phyloP scores from a whole-genome alignment of 2,888 invertebrate species.

The Tenthredo mesomela region DNA sequence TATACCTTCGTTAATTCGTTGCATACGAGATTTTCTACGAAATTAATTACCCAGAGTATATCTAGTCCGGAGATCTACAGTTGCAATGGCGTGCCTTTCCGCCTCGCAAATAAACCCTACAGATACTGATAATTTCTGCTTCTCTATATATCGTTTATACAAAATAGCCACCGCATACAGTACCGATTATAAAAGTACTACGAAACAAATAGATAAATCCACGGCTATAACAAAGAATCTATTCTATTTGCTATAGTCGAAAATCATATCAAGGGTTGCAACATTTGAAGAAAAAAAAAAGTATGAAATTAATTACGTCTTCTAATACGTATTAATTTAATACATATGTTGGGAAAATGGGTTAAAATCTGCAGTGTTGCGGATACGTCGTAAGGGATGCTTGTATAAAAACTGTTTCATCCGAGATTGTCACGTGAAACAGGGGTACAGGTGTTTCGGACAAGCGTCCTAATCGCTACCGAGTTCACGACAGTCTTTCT shows the following conservation, averaged over 20 bases:
- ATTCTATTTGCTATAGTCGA: neutral
- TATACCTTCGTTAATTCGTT: conserved; percentile 23
- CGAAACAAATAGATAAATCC: neutral
- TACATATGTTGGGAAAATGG: too few relatives aligned
- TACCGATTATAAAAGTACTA: neutral
- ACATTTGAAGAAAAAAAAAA: neutral
- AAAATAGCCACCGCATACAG: neutral
- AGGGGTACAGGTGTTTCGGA: conserved; percentile 33
- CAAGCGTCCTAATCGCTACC: conserved; percentile 37
- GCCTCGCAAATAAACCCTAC: neutral
- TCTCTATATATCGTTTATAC: neutral
- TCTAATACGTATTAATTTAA: too few relatives aligned
- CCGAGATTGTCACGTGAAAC: conserved; percentile 18
- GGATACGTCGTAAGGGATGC: neutral
- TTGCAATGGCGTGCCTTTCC: neutral
- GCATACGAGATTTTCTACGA: conserved; percentile 22
- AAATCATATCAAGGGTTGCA: neutral
- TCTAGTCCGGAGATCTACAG: conserved; percentile 30
- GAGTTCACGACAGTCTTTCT: conserved; percentile 2
- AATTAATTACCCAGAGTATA: conserved; percentile 35
- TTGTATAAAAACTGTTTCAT: conserved; percentile 7
- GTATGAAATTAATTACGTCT: neutral
- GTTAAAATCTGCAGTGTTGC: too few relatives aligned
- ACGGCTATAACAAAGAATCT: neutral
- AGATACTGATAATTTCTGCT: conserved; percentile 26